Base-by-base conservation (phyloP, 2,888 invertebrate genomes). In the Drosophila emarginata region DNA sequence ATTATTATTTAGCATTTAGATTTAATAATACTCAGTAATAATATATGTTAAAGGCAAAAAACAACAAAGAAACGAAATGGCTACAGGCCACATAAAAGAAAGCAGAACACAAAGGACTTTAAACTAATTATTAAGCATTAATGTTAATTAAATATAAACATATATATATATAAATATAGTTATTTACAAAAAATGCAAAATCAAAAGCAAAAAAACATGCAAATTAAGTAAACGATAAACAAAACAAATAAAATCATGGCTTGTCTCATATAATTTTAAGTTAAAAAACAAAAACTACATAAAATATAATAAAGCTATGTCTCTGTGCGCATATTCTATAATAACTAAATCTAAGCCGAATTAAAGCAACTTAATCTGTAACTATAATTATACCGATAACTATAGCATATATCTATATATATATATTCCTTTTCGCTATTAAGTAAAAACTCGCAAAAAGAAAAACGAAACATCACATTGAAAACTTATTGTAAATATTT, bases 21-120 rank as follows among this genome's bases (percentile, higher is more conserved):
- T 63, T 18, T 76, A 81, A 74, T 37, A 59, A 59, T 56, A 73
- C 69, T 65, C 67, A 75, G 37, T n/a, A 61, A 52, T 36, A 67
- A 2, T 58, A 39, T 54, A 66, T 62, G 32, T 53, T 63, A 65
- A 52, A 65, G 61, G 73, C 71, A 32, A 67, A 71, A 69, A 67
- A 58, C 60, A 12, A 26, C 32, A 39, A 18, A 12, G 52, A 53
- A 54, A 56, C 54, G 54, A 59, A 67, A 50, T 53, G 69, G 51
- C 61, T 28, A 70, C 61, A 79, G 56, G 71, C 64, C 54, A 68
- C 45, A 58, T 32, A 61, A 40, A 71, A 61, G 56, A 64, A 66
- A 72, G 81, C 56, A 72, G 62, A 69, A 73, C 67, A 36, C 66
- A 72, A 88, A 76, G 82, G 89, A 88, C 89, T 88, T 88, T 88